A percentile compares a stretch with the other conserved stretches of the same genome.
Conservation (phyloP, 2,888 invertebrate species). For the Reticulitermes lucifugus region DNA sequence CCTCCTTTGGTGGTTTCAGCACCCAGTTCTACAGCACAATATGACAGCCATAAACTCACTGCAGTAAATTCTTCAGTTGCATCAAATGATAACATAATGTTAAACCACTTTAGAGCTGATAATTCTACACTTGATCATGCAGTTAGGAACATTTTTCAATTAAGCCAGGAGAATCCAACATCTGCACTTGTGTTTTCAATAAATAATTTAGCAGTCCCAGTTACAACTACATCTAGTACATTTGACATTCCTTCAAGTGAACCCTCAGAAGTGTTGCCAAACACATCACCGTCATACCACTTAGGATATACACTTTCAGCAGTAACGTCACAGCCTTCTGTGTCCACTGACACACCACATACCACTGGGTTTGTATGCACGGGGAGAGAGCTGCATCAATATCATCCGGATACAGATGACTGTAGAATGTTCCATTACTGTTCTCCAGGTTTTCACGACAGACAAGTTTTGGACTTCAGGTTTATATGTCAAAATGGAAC, state of each 20-base stretch:
- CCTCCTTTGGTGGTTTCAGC: neutral
- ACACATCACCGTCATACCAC: neutral
- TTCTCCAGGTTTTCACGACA: slow-evolving; percentile 68
- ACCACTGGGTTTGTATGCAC: slow-evolving; percentile 67
- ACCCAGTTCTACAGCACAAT: too few relatives aligned
- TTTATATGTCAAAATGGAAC: slow-evolving; percentile 72
- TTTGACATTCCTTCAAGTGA: neutral
- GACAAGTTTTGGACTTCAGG: slow-evolving; percentile 70
- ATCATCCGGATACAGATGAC: slow-evolving; percentile 70
- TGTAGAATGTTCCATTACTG: slow-evolving; percentile 73
- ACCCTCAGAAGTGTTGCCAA: neutral
- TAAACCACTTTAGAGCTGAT: neutral
- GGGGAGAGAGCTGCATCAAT: slow-evolving; percentile 67
- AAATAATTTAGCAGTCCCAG: neutral
- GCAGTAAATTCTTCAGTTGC: neutral
- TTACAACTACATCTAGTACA: neutral
- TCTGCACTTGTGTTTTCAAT: neutral
- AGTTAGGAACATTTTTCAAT: neutral
- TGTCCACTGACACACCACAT: neutral
- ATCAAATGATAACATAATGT: neutral
- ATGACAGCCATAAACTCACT: neutral
- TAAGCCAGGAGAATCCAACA: neutral
- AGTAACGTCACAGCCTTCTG: slow-evolving; percentile 16
- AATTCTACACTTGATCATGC: neutral
- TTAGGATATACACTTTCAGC: slow-evolving; percentile 4